Evolutionary conservation across 2,888 invertebrate species (phyloP).

Genomic region (Lithophane ornitopus): DNA sequence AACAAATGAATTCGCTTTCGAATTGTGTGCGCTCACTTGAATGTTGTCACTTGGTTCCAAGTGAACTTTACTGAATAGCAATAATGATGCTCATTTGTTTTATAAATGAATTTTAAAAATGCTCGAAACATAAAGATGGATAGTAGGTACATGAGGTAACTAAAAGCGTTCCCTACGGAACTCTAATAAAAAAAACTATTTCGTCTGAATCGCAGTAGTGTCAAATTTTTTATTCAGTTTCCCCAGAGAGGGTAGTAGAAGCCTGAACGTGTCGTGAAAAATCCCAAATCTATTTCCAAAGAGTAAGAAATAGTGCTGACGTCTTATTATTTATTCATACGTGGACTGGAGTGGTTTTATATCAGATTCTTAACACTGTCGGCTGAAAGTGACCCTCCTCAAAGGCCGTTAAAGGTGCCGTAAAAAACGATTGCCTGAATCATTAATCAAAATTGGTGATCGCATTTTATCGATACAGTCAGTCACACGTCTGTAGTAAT

Average conservation of each 20-base stretch:
- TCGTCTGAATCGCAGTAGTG: conserved; percentile 6
- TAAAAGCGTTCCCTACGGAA: not conserved
- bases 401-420: not conserved
- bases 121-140: not conserved
- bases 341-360: not conserved
- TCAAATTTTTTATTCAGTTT: conserved; percentile 36
- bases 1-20: not conserved
- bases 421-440: not conserved
- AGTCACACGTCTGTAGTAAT: no score
- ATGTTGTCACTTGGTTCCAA: no score
- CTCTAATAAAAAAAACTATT: conserved; percentile 1
- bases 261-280: conserved; percentile 19
- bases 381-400: not conserved
- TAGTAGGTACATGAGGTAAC: not conserved
- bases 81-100: not conserved
- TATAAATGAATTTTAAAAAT: not conserved
- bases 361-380: not conserved
- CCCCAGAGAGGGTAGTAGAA: conserved; percentile 5
- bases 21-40: not conserved
- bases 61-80: not conserved
- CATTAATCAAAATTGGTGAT: not conserved
- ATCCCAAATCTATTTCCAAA: conserved; percentile 42
- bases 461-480: not conserved
- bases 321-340: conserved; percentile 36
- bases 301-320: conserved; percentile 33